Evolutionary conservation across 2,888 invertebrate species (phyloP), one percentile per base, ranked within the genome.

Genomic region (Diplazon laetatorius): DNA sequence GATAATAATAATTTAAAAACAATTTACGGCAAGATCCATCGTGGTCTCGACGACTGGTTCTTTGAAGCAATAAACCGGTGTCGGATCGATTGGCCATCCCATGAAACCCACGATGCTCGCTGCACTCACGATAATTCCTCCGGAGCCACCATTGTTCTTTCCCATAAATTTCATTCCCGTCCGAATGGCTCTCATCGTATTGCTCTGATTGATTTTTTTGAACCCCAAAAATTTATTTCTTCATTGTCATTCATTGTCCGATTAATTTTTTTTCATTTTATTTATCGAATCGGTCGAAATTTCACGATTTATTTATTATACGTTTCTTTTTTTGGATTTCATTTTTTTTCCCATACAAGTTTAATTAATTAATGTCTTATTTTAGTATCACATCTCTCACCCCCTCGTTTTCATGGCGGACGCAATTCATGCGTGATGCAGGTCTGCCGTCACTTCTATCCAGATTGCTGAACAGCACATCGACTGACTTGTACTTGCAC

Each of bases 51-150:
- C 82, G 2, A 76, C 82, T 0, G 87, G 82, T 42, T 87, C 85
- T 6, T 79, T 75, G 30, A 63, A 76, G 35, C 86, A 85, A 46
- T 88, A 88, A 65, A 88, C 74, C 0, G 87, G 87, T 2, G 69
- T 75, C 0, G 86, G 85, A 37, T 84, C 75, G 0, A 66, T 20
- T 0, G 87, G 87, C 86, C 86, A 87, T 9, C 83, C 85, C 78
- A 87, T 90, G 52, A 92, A 91, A 0, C 94, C 94, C 68, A 93
- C 92, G 20, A 93, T 92, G 0, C 94, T 94, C 0, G 93, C 92
- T 18, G 94, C 91, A 85, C 95, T 95, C 22, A 95, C 91, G 42
- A 95, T 93, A 0, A 92, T 92, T 0, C 94, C 94, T 5, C 91
- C 91, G 1, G 91, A 90, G 8, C 83, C 60, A 0, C 91, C 91